Base-by-base conservation (phyloP, 1,140 invertebrate genomes). In the Aphelinus atriplicis region DNA sequence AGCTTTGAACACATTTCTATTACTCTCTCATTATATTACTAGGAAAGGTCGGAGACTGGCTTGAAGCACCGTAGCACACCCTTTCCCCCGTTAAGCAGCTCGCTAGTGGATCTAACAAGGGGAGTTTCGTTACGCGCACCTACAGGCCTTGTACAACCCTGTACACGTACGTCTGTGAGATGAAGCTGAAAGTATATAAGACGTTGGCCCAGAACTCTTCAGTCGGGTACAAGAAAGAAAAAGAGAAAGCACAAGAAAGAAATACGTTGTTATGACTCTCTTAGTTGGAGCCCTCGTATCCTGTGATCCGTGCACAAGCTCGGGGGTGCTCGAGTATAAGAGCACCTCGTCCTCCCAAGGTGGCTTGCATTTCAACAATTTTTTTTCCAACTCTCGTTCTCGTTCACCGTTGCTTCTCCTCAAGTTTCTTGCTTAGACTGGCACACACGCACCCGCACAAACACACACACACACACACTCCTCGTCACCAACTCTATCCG, bases 261-360 rank as follows among this genome's bases (percentile, higher is more conserved):
- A 3, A 61, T 61, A 61, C 7, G 26, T 72, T 67, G 53, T 64
- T 65, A 72, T 57, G 71, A 65, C 62, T 72, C 56, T 62, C 10
- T 62, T 71, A 57, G 46, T 50, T 43, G 1, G 53, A 47, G 3
- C 26, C 45, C 4, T 55, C 53, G 56, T 60, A 43, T 66, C 71
- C 63, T 73, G 56, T 45, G 71, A 73, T 73, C 55, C 9, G 46
- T 10, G 7, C 43, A 6, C 42, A 10, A 67, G 71, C 42, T 73
- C 71, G 67, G 67, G 67, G 64, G 48, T 62, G 48, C 71, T 73
- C 58, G 65, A 74, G 64, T 68, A 50, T 68, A 74, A 74, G 62
- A 63, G 9, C 64, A 64, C 53, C 60, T 53, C 60, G 42, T 61
- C 57, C 26, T 42, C n/a, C 1, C 1, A 5, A 7, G 61, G 47